These are phyloP conservation scores for Pygoscelis adeliae DNA, from an alignment of 2,113 vertebrate species.

Conservation along the genomic window DNA sequence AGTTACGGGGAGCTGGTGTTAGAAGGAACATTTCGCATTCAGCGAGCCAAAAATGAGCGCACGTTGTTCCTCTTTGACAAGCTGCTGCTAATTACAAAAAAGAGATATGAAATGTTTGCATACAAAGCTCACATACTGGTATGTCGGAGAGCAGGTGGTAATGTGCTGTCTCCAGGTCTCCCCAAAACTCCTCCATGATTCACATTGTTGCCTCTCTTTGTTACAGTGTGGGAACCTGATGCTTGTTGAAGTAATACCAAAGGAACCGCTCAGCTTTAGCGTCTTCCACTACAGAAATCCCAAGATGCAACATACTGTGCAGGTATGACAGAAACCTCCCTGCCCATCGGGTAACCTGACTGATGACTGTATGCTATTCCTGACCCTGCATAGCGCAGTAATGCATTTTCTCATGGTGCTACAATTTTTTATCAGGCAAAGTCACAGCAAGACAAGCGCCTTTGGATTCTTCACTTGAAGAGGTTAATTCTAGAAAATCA, in stretches of 20 bases:
- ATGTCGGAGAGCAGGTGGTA: neutral
- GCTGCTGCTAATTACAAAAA: conserved; percentile 95
- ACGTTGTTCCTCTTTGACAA: conserved; percentile 96
- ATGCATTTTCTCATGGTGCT: neutral
- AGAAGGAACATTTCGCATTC: conserved; percentile 95
- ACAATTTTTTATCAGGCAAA: conserved; percentile 82
- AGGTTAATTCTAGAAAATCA: conserved; percentile 98
- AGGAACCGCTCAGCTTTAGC: conserved; percentile 95
- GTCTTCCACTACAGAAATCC: conserved; percentile 99
- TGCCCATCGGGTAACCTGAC: neutral
- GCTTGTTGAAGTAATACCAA: conserved; percentile 97
- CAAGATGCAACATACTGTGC: conserved; percentile 97
- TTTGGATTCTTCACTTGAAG: conserved; percentile 97
- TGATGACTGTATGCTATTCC: neutral
- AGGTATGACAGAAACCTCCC: conserved; percentile 78
- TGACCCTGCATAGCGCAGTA: neutral
- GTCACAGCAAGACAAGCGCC: conserved; percentile 94
- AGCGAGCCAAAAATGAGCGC: conserved; percentile 95
- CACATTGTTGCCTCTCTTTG: neutral
- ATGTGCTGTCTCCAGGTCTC: neutral
- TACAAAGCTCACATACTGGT: conserved; percentile 98
- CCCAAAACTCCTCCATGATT: neutral
- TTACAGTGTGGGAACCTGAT: conserved; percentile 96
- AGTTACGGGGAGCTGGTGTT: conserved; percentile 95
- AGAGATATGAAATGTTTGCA: conserved; percentile 90